Percentiles rank a stretch among this genome's conserved stretches.
phyloP scores from a whole-genome alignment of 2,113 vertebrate species.

The Ophiodon elongatus region DNA sequence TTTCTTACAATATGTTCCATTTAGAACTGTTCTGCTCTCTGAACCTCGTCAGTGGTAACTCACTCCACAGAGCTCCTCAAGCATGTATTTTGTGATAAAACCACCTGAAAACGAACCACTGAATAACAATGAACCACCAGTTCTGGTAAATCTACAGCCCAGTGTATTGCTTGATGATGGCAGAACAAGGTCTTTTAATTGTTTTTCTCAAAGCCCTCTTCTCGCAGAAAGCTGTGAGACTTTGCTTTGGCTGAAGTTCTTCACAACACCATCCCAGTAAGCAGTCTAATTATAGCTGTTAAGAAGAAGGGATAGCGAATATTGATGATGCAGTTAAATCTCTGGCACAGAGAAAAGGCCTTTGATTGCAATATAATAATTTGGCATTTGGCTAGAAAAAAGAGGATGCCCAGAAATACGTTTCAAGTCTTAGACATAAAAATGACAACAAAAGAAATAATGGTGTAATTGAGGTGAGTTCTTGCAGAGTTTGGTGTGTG shows the following conservation, averaged over 20 bases:
- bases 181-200: constrained; percentile 46
- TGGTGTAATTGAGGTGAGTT: constrained; percentile 59
- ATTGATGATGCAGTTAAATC: constrained; percentile 70
- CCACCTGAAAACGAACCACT: background rate
- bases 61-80: background rate
- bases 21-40: background rate
- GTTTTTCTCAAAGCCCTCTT: constrained; percentile 40
- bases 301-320: constrained; percentile 62
- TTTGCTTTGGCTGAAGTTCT: constrained; percentile 57
- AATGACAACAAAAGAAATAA: constrained; percentile 60
- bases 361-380: constrained; percentile 65
- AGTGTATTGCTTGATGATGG: constrained; percentile 18
- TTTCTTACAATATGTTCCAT: background rate
- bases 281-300: constrained; percentile 67
- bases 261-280: constrained; percentile 51
- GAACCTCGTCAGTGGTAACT: background rate
- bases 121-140: constrained; percentile 24
- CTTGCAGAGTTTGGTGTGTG: constrained; percentile 47
- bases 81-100: constrained; percentile 24
- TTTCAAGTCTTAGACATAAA: constrained; percentile 47
- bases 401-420: constrained; percentile 43
- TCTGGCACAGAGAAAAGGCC: constrained; percentile 58
- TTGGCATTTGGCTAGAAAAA: constrained; percentile 63
- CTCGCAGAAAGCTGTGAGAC: constrained; percentile 27
- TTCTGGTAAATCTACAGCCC: constrained; percentile 5